Evolutionary conservation across 1,140 invertebrate genomes (phyloP).

Genomic region (Vanessa atalanta): DNA sequence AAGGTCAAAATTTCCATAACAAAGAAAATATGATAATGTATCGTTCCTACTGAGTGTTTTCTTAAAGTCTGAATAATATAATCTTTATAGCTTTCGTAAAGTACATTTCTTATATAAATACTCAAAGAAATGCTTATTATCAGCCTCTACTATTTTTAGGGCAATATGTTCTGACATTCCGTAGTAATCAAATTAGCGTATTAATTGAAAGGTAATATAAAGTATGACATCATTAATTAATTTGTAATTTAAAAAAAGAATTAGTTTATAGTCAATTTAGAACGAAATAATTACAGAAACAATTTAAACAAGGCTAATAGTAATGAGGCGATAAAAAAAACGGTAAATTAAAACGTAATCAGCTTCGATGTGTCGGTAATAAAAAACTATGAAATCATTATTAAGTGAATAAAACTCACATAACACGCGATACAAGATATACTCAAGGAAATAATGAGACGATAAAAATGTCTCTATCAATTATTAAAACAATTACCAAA

Average conservation of each 20-base stretch:
- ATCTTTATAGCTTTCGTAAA: not conserved
- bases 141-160: too few relatives aligned
- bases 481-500: constrained; percentile 53
- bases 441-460: constrained; percentile 2
- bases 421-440: constrained; percentile 13
- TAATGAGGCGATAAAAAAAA: not conserved
- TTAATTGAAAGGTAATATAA: too few relatives aligned
- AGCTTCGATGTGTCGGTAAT: not conserved
- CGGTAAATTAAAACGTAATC: not conserved
- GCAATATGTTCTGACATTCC: too few relatives aligned
- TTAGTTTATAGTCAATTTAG: too few relatives aligned
- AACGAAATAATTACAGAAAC: too few relatives aligned
- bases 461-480: constrained; percentile 29
- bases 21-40: constrained; percentile 43
- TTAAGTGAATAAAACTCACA: constrained; percentile 12
- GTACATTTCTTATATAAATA: not conserved
- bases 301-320: not conserved
- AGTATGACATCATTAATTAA: too few relatives aligned
- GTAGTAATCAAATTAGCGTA: too few relatives aligned
- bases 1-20: constrained; percentile 37
- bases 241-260: too few relatives aligned
- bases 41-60: constrained; percentile 27
- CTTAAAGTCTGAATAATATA: constrained; percentile 34
- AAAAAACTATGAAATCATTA: constrained; percentile 6
- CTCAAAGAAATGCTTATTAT: not conserved